Base-by-base conservation (phyloP, 2,113 vertebrate genomes). In the Origma solitaria region DNA sequence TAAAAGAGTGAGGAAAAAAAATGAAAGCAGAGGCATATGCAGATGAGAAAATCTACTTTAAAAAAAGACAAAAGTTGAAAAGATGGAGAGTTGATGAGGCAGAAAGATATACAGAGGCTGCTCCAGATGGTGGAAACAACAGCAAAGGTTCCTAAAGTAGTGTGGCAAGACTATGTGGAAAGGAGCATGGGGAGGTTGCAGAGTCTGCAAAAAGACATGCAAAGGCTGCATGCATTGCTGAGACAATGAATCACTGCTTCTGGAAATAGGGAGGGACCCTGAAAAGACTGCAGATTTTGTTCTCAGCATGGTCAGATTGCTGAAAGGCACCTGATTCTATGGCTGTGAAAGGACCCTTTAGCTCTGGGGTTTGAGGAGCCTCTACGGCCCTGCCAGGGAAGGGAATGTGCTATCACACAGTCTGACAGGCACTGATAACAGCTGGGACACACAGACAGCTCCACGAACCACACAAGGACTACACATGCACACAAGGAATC, bases 21-120 rank as follows among this genome's bases (percentile, higher is more conserved):
- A 37, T 5, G 7, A 91, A 85, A 95, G 72, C 17, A 47, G 53
- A 78, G 45, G 82, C 61, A 53, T 69, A 93, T 14, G n/a, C 65
- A 78, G 51, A 70, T 62, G 38, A 77, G 47, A 82, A 81, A 73
- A 80, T 31, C 35, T 79, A 82, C 82, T 90, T 77, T 8, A 61
- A 64, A 89, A 91, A 81, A 49, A 58, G 49, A 78, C 35, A 82
- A 54, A 93, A 94, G 50, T 77, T 92, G 81, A 91, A 87, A 80
- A 92, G 61, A 91, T 70, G 60, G 81, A 81, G 66, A 92, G 76
- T 77, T 95, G 91, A 94, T 94, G 87, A 95, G 86, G 94, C 94
- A 95, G 82, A 96, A 95, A 82, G 77, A 87, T 21, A 86, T 78
- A 94, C 2, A 20, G 71, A 94, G 75, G 44, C 64, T 92, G 76